Percentiles rank a stretch among this genome's conserved stretches.
Conservation (phyloP, 2,797 vertebrate species). For the Bovichtus variegatus region DNA sequence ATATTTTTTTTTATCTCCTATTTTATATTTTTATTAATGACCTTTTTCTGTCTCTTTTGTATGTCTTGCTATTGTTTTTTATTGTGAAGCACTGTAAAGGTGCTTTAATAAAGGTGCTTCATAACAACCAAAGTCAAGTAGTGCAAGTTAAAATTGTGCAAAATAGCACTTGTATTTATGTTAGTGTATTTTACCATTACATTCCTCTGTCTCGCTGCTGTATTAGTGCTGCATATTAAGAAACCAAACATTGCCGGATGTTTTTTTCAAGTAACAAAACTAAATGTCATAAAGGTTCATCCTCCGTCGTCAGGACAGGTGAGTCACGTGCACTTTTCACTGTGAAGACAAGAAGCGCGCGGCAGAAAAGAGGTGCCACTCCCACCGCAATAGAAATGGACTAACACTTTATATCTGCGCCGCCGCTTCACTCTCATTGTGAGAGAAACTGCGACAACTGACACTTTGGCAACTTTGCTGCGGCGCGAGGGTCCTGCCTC, state of each 20-base stretch:
- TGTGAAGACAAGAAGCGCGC: not conserved
- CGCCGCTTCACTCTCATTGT: not conserved
- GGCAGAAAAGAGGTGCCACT: not conserved
- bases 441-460: not conserved
- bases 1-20: not conserved
- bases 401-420: not conserved
- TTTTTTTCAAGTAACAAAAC: too few relatives aligned
- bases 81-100: too few relatives aligned
- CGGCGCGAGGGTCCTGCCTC: not conserved
- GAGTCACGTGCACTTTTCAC: not conserved
- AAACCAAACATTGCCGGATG: too few relatives aligned
- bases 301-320: too few relatives aligned
- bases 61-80: not conserved
- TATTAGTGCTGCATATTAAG: too few relatives aligned
- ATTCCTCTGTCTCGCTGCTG: too few relatives aligned
- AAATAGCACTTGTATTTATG: not conserved
- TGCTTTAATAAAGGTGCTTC: too few relatives aligned
- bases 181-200: not conserved
- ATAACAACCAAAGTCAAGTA: not conserved
- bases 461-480: not conserved
- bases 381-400: not conserved
- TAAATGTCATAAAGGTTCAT: too few relatives aligned
- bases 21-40: not conserved
- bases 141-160: not conserved
- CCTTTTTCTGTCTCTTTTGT: not conserved